Base-by-base conservation (phyloP, 64 coral and sea anemone genomes). In the Stichodactyla mertensii region DNA sequence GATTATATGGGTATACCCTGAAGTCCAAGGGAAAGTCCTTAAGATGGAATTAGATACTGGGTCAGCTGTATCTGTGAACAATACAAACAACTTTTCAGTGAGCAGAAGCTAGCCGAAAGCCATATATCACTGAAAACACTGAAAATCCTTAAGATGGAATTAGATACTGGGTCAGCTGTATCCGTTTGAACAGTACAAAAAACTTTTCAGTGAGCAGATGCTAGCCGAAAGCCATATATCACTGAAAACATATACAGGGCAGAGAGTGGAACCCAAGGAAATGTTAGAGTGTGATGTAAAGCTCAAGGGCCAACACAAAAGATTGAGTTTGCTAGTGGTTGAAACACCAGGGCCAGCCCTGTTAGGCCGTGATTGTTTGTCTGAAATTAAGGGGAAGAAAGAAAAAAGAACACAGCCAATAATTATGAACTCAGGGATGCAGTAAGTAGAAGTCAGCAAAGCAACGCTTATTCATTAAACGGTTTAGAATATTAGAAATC, bases 41-140 rank as follows among this genome's bases (percentile, higher is more conserved):
- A 85, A 91, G 59, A 91, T 91, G 83, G 89, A 91, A 86, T 54
- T 91, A 62, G 89, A 87, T 53, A 87, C 85, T 66, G 89, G 84
- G 10, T 86, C 59, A 45, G 84, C 84, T 52, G 84, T 91, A 13
- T 91, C 89, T 20, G 77, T 87, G 24, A 86, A 67, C 6, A n/a
- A n/a, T 91, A 86, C 22, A 77, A 62, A 45, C 69, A 79, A 80
- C 55, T 61, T 51, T 86, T 91, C 52, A 18, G 71, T 52, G 69
- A 86, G 9, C 12, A 58, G 10, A 78, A 85, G 31, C 71, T 91
- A 53, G 10, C 19, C 69, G 18, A 58, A 57, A 87, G 71, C 28
- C 27, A 69, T 24, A 7, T 83, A 6, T 80, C 74, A 52, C 77
- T 91, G 19, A 86, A 86, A 79, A 91, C 89, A 22, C n/a, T n/a